Percentiles rank a stretch among this genome's conserved stretches.
phyloP scores from a whole-genome alignment of 2,113 vertebrate species.

The Loxodonta africana region DNA sequence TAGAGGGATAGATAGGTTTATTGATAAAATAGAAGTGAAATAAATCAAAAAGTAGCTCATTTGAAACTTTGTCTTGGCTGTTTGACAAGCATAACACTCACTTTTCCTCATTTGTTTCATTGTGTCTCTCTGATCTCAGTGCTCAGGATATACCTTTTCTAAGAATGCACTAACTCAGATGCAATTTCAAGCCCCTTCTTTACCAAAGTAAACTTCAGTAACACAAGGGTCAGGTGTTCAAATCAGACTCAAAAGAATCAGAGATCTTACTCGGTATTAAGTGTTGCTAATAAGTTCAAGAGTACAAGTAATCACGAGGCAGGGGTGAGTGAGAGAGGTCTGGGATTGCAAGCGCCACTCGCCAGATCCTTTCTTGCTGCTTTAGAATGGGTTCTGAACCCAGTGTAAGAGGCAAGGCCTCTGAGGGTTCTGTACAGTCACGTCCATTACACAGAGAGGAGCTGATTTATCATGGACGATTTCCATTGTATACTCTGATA shows the following conservation, averaged over 20 bases:
- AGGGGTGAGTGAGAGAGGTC: not conserved
- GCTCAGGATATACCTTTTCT: not conserved
- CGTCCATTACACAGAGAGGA: not conserved
- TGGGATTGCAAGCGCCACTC: accelerated
- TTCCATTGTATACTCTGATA: not conserved
- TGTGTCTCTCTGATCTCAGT: not conserved
- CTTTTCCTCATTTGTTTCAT: not conserved
- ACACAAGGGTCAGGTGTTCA: not conserved
- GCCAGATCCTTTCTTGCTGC: not conserved
- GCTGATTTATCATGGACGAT: not conserved
- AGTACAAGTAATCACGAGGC: not conserved
- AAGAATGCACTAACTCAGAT: not conserved
- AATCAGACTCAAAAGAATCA: not conserved
- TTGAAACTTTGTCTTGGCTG: not conserved
- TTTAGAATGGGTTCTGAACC: accelerated
- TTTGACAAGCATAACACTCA: not conserved
- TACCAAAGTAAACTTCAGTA: not conserved
- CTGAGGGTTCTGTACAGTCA: not conserved
- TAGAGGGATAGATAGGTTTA: not conserved
- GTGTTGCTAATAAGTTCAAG: not conserved
- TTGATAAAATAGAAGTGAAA: not conserved
- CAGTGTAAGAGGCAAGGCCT: not conserved
- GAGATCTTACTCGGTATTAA: not conserved
- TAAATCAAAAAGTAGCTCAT: not conserved
- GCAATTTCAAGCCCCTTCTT: not conserved